A percentile compares a stretch with the other conserved stretches of the same genome.
These are phyloP conservation scores for Heteractis magnifica DNA, from an alignment of 92 coral and sea anemone species.

Conservation along the genomic window DNA sequence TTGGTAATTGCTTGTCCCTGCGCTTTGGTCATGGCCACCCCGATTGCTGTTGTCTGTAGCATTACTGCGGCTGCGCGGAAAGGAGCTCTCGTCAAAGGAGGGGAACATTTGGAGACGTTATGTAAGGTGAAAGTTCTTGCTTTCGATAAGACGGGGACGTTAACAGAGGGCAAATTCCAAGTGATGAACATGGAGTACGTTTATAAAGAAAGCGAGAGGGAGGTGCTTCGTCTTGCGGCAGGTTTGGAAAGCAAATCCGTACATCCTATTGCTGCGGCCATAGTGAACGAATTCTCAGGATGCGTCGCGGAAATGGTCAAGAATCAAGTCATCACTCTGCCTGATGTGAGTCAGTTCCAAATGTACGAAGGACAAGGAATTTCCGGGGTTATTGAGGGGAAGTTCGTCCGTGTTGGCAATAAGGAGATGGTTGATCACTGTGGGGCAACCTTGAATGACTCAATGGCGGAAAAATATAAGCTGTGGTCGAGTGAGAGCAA, in stretches of 20 bases:
- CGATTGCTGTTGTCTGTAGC: conserved; percentile 92
- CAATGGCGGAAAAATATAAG: conserved; percentile 59
- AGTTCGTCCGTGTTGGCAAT: conserved; percentile 78
- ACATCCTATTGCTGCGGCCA: conserved; percentile 94
- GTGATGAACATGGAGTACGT: conserved; percentile 71
- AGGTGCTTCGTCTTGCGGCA: conserved; percentile 86
- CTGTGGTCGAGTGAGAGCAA: conserved; percentile 86
- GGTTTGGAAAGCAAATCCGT: conserved; percentile 96
- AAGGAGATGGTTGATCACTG: conserved; percentile 56
- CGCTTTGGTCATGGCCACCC: conserved; percentile 98
- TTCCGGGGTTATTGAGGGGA: conserved; percentile 78
- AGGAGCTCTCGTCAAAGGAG: conserved; percentile 93
- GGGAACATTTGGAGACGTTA: conserved; percentile 81
- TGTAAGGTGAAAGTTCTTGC: conserved; percentile 76
- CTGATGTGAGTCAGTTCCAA: conserved; percentile 76
- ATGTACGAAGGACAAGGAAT: conserved; percentile 96
- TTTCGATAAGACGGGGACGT: conserved; percentile 97
- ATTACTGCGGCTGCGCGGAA: conserved; percentile 95
- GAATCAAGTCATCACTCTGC: conserved; percentile 50
- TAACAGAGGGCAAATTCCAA: conserved; percentile 95
- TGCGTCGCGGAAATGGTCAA: conserved; percentile 85
- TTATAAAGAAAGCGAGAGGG: conserved; percentile 73
- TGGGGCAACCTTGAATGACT: conserved; percentile 38
- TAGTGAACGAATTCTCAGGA: conserved; percentile 91
- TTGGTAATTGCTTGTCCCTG: conserved; percentile 98